These are phyloP conservation scores for Batillaria attramentaria DNA, from an alignment of 1,140 invertebrate species.

Conservation along the genomic window DNA sequence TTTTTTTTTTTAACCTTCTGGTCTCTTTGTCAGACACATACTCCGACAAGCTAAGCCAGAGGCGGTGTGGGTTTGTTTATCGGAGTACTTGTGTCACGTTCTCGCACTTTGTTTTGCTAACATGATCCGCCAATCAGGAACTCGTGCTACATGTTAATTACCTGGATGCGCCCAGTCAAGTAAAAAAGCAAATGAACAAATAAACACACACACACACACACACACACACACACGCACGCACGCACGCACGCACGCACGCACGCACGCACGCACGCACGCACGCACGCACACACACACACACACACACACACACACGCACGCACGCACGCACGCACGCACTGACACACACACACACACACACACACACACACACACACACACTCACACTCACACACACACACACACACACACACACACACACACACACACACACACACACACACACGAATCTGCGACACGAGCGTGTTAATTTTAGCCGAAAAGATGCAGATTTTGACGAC, in stretches of 20 bases:
- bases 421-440: slow-evolving; percentile 14
- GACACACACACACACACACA: slow-evolving; percentile 14
- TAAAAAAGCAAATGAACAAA: neutral
- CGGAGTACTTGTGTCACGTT: neutral
- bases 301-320: slow-evolving; percentile 12
- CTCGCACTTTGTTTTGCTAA: too few species aligned
- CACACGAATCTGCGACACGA: neutral
- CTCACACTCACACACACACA: slow-evolving; percentile 16
- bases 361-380: slow-evolving; percentile 16
- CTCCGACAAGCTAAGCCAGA: neutral
- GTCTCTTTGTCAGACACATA: slow-evolving; percentile 8
- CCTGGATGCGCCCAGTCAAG: neutral
- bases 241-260: neutral
- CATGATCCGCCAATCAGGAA: too few species aligned
- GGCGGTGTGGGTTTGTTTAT: neutral
- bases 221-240: neutral
- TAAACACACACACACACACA: neutral
- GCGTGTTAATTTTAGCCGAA: too few species aligned
- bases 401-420: slow-evolving; percentile 16
- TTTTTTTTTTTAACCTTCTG: too few species aligned
- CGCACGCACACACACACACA: slow-evolving; percentile 7
- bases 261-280: neutral
- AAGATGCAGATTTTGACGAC: too few species aligned
- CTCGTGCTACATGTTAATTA: neutral
- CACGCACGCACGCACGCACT: slow-evolving; percentile 7